Base-by-base conservation (phyloP, 1,140 invertebrate genomes). In the Camponotus vicinus region DNA sequence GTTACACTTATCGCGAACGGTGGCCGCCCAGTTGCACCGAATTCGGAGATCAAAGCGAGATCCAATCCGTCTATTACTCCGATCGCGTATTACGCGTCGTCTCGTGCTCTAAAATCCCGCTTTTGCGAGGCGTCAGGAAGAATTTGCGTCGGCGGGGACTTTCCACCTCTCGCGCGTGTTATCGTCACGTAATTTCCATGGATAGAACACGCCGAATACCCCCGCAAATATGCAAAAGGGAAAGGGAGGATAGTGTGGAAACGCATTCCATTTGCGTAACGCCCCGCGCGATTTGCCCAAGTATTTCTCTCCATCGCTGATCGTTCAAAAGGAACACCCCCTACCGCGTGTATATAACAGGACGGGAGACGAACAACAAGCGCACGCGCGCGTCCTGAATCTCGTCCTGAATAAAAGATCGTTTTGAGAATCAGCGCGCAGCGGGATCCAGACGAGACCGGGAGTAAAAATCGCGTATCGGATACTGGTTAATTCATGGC, bases 401-500 rank as follows among this genome's bases (percentile, higher is more conserved):
- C 73, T 66, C 59, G 82, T 88, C 80, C 21, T 93, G 92, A 93
- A 93, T 93, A 93, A 92, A 92, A 92, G 90, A 93, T 92, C 82
- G 70, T 89, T 89, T 92, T 87, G 70, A 85, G 88, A 88, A 91
- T 90, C 86, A 85, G 87, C 86, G 76, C 71, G 70, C 37, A 45
- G 45, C 66, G 55, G 52, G 21, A 59, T 78, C 71, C 77, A 85
- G 73, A 86, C 86, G 87, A 85, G 78, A 79, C 73, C 73, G 49
- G 64, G 61, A 64, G 82, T 85, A 91, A 89, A 91, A 92, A 91
- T 88, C 82, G 86, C 78, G 86, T 92, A 90, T 90, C 85, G 89
- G 83, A 79, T 89, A 85, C 91, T 93, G 92, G 90, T 93, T 93
- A 93, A 93, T 93, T 93, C 92, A 93, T 93, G 75, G 88, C 52